Evolutionary conservation across 2,113 vertebrate species (phyloP), one percentile per base, ranked within the genome.

Genomic region (Saiga tatarica): DNA sequence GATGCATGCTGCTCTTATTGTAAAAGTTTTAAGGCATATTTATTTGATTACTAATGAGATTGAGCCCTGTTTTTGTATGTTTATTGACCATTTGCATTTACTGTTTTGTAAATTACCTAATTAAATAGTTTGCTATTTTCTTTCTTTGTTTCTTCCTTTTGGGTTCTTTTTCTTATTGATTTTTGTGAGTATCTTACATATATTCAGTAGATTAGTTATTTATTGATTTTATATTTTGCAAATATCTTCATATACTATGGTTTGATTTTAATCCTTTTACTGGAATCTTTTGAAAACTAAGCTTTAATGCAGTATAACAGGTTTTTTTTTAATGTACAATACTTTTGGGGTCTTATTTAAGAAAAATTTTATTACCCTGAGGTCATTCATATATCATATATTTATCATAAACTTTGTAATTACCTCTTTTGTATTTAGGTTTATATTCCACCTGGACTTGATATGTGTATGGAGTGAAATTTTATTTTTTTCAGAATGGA

Each of bases 11-110:
- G 10, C 36, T 85, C 26, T 87, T 52, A 42, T 25, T 88, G 13
- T 96, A 71, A 87, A 94, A 79, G 42, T 60, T 94, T 89, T 94
- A 84, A 33, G 33, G 33, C 91, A 64, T 86, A 67, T 84, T 91
- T 92, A 30, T 60, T 91, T 93, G 50, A 30, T 59, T 91, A 23
- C 84, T 84, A 8, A 84, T 87, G 87, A 95, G 55, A 39, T 60
- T 81, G 76, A 81, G 47, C 23, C 9, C 21, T 74, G 14, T 87
- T 97, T 42, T 71, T 88, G 30, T 81, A 25, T 85, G 26, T 33
- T 55, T 64, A 78, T 15, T 87, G 82, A 82, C 25, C 21, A 55
- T 76, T 92, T 83, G 36, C 57, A 64, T 84, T 71, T 67, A 45
- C 30, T 85, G 14, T 85, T 96, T 89, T 95, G 26, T 93, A 62